Percentiles rank a stretch among this genome's conserved stretches.
phyloP scores from a whole-genome alignment of 2,113 vertebrate genomes.

The Silurus meridionalis region DNA sequence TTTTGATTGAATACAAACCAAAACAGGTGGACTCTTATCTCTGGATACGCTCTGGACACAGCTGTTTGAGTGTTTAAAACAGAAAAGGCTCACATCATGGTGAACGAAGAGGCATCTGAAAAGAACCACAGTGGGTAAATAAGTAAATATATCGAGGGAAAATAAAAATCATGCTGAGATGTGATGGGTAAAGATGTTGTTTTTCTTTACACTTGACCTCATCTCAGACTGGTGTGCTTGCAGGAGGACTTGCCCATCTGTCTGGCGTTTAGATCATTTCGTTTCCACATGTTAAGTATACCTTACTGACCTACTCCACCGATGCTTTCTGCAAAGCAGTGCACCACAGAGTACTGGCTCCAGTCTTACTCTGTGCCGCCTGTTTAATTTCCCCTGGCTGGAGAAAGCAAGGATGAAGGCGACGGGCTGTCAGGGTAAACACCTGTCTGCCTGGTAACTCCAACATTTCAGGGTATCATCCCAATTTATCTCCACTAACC shows the following conservation, averaged over 20 bases:
- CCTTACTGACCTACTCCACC: slow-evolving; percentile 7
- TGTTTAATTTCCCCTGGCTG: slow-evolving; percentile 36
- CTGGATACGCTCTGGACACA: background rate
- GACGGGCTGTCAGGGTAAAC: slow-evolving; percentile 43
- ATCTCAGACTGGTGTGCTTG: background rate
- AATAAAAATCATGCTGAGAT: background rate
- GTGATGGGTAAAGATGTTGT: background rate
- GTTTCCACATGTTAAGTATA: slow-evolving; percentile 33
- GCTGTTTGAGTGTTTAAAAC: background rate
- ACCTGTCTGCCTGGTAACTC: slow-evolving; percentile 43
- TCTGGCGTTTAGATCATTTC: slow-evolving; percentile 26
- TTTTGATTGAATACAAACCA: background rate
- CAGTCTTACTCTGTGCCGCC: background rate
- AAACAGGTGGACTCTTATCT: background rate
- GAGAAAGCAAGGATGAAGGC: background rate
- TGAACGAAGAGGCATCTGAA: background rate
- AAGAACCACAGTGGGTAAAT: background rate
- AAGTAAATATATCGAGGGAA: background rate
- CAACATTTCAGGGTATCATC: slow-evolving; percentile 40
- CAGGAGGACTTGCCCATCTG: slow-evolving; percentile 32
- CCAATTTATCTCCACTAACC: slow-evolving; percentile 49
- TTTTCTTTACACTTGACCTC: background rate
- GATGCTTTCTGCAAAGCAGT: background rate
- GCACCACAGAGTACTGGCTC: background rate
- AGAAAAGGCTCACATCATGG: background rate